phyloP scores from a whole-genome alignment of 2,113 vertebrate species.

The Zapornia atra region DNA sequence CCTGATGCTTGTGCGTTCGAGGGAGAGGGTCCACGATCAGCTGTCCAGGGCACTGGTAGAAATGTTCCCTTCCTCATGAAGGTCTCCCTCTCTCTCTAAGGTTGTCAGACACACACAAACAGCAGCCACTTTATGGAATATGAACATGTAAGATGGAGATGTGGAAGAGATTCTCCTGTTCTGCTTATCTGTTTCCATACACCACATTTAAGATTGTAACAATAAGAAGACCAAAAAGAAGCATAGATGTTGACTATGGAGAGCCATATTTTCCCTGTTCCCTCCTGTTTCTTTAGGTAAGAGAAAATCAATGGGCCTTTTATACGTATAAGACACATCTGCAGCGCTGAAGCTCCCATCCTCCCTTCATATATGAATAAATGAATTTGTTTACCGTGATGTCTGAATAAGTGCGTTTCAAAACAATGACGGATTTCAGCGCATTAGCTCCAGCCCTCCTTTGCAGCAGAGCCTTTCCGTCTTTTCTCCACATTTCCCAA shows the following conservation, averaged over 20 bases:
- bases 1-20: not conserved
- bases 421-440: not conserved
- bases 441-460: not conserved
- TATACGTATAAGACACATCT: not conserved
- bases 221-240: not conserved
- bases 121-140: not conserved
- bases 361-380: not conserved
- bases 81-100: not conserved
- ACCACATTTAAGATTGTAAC: not conserved
- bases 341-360: not conserved
- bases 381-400: slow-evolving; percentile 17
- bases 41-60: not conserved
- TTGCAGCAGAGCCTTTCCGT: not conserved
- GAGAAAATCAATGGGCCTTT: not conserved
- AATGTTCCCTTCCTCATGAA: not conserved
- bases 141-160: not conserved
- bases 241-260: not conserved
- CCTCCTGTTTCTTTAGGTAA: not conserved
- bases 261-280: not conserved
- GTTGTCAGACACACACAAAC: not conserved
- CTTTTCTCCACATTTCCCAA: not conserved
- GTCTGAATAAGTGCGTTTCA: not conserved
- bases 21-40: not conserved
- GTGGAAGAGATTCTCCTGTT: not conserved
- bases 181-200: not conserved